Evolutionary conservation across 2,797 vertebrate species (phyloP), one percentile per base, ranked within the genome.

Genomic region (Rhincodon typus): DNA sequence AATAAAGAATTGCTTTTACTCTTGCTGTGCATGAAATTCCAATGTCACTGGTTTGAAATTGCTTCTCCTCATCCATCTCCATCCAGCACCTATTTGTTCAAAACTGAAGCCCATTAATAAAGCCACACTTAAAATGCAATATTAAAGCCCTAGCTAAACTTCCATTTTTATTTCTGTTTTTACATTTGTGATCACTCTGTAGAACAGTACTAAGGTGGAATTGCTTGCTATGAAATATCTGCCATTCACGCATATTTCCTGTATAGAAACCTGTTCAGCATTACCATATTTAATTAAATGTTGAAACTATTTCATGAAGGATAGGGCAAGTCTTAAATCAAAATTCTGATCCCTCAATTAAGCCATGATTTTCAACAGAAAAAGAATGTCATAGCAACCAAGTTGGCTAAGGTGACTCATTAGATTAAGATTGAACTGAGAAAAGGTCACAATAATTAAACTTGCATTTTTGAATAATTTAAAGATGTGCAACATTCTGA

Each of bases 371-470:
- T 5, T 3, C 69, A 50, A 74, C n/a, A 15, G n/a, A 53, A 74
- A 74, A 13, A 46, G 74, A 6, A 50, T 74, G 94, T 74, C 94
- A 94, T 74, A 72, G 70, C 94, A 94, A 74, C 94, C 69, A 94
- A 4, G 70, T 53, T 19, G 42, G 25, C 30, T 50, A 53, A 17
- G 72, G 42, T 94, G 94, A 94, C 94, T 72, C 94, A 94, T 34
- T 53, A 72, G 70, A 74, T 94, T 94, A 50, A 17, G 70, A 94
- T 34, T 94, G 42, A 74, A 46, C 27, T 72, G 46, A 94, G 66
- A 70, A 53, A 74, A 34, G 94, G 69, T 94, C 69, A 74, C 17
- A 30, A 12, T 74, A 74, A 74, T 94, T 94, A 72, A 74, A 94
- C n/a, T 34, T 67, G 74, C 42, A 62, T 42, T 53, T 34, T 12